Base-by-base conservation (phyloP, 2,888 invertebrate species). In the Junonia oenone region DNA sequence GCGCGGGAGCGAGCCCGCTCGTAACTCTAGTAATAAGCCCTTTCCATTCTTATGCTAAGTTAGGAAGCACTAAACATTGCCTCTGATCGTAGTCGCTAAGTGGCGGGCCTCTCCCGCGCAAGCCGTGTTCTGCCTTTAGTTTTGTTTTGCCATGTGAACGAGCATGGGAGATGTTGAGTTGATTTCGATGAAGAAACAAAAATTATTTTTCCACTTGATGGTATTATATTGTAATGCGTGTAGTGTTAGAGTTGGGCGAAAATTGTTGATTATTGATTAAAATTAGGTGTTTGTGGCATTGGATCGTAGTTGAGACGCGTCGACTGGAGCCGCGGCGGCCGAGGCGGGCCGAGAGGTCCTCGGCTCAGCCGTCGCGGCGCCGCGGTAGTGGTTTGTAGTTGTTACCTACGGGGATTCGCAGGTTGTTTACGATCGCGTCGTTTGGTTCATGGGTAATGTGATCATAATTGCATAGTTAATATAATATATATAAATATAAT, bases 211-310 rank as follows among this genome's bases (percentile, higher is more conserved):
- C 88, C 90, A 89, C 88, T 90, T 78, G 85, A 85, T 81, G 82
- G 83, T 86, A 85, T 78, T 68, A 70, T 78, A 75, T 77, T 62
- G 69, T 78, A 75, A 82, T 78, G 83, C 83, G 83, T 81, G 86
- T 88, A 87, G 85, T 81, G 80, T 83, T 88, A 88, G 86, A 80
- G 82, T 76, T 77, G 86, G 83, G 83, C 85, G 87, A 81, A 84
- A 83, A 87, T 90, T 90, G 90, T 90, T 90, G 90, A 90, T 90
- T 89, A 89, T 89, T 90, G 90, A 86, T 83, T 85, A 88, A 87
- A 83, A 83, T 84, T 88, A 88, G 84, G 80, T 83, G 84, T 88
- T 86, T 77, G 81, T 81, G 86, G 81, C 83, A 82, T 83, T 81
- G 81, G 84, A 78, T 73, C 63, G 86, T 83, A 83, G 83, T 72